Conservation (phyloP, 2,113 vertebrate species). For the Vimba vimba region DNA sequence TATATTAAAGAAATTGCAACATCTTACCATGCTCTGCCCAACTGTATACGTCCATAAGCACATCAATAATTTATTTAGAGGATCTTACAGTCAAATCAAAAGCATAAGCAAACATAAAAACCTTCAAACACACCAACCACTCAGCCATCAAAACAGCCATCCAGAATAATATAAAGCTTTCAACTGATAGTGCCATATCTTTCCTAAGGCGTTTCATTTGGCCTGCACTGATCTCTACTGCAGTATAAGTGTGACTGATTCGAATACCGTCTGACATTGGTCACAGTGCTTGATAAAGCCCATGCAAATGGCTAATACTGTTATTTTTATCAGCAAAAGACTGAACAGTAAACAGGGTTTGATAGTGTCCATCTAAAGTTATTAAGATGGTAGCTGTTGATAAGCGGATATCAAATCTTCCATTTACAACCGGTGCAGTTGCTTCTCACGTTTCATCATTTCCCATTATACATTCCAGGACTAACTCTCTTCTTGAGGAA, state of each 20-base stretch:
- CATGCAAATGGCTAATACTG: background rate
- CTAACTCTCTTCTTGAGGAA: background rate
- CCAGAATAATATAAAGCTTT: background rate
- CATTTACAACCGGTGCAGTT: background rate
- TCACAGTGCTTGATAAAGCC: slow-evolving; percentile 1
- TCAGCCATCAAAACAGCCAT: background rate
- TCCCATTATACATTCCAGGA: background rate
- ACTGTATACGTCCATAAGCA: background rate
- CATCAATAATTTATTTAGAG: background rate
- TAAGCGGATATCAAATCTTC: background rate
- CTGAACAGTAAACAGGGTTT: background rate
- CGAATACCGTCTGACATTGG: slow-evolving; percentile 27
- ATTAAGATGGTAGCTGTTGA: background rate
- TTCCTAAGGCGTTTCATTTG: slow-evolving; percentile 2
- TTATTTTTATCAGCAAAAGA: background rate
- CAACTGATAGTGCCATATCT: slow-evolving; percentile 1
- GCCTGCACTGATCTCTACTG: background rate
- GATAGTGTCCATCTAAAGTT: slow-evolving; percentile 1
- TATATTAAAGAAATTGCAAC: background rate
- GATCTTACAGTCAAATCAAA: background rate
- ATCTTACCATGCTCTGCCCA: background rate
- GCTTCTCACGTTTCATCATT: slow-evolving; percentile 3
- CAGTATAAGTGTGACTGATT: background rate
- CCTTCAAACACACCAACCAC: background rate
- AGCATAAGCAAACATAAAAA: background rate